These are phyloP conservation scores for Zaprionus obscuricornis DNA, from an alignment of 2,888 invertebrate species.

Conservation along the genomic window DNA sequence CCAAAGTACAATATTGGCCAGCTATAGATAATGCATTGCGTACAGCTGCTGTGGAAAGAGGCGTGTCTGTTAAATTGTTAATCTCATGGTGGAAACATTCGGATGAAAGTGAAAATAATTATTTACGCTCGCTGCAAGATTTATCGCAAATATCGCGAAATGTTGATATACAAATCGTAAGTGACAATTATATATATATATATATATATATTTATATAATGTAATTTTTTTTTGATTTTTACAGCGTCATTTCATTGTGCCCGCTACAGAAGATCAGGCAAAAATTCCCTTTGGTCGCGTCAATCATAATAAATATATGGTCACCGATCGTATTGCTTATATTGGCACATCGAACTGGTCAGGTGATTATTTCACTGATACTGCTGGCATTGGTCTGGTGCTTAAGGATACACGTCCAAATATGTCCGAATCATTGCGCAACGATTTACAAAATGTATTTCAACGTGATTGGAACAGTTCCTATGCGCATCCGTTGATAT, in stretches of 20 bases:
- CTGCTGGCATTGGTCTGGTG: slow-evolving; percentile 94
- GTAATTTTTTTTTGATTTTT: not conserved
- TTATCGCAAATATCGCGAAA: slow-evolving; percentile 83
- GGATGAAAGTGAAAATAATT: slow-evolving; percentile 89
- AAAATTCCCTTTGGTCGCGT: slow-evolving; percentile 95
- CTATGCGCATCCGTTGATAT: slow-evolving; percentile 85
- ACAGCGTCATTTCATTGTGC: slow-evolving; percentile 90
- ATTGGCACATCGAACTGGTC: slow-evolving; percentile 99
- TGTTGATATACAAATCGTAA: slow-evolving; percentile 91
- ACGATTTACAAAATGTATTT: slow-evolving; percentile 92
- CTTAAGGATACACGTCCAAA: slow-evolving; percentile 84
- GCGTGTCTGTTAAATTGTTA: slow-evolving; percentile 90
- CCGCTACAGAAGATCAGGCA: slow-evolving; percentile 89
- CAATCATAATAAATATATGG: slow-evolving; percentile 99
- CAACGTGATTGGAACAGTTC: slow-evolving; percentile 95
- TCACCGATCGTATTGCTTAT: slow-evolving; percentile 97
- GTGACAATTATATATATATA: too few relatives aligned
- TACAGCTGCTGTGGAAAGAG: slow-evolving; percentile 92
- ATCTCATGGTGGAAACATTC: slow-evolving; percentile 96
- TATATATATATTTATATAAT: not conserved
- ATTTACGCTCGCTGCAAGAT: slow-evolving; percentile 90
- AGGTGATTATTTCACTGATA: slow-evolving; percentile 96
- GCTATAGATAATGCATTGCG: slow-evolving; percentile 95
- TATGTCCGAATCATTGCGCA: slow-evolving; percentile 85
- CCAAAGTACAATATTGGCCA: slow-evolving; percentile 93